phyloP scores from a whole-genome alignment of 2,113 vertebrate genomes.

The Ctenodactylus gundi region DNA sequence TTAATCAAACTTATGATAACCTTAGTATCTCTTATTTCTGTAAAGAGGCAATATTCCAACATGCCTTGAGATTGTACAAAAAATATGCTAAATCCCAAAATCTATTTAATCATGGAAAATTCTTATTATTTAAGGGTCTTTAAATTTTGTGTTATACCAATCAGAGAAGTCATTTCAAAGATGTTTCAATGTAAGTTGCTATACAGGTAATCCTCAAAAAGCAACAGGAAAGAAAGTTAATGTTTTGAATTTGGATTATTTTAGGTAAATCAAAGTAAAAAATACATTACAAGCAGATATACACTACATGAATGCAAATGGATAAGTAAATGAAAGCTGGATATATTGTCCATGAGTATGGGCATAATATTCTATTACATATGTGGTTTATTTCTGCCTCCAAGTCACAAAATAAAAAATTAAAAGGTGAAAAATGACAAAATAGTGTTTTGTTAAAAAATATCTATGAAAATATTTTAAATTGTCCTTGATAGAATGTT shows the following conservation, averaged over 20 bases:
- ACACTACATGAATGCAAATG: background rate
- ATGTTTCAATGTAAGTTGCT: background rate
- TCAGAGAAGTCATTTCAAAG: background rate
- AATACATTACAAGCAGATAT: constrained; percentile 37
- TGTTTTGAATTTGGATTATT: constrained; percentile 13
- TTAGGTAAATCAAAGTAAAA: background rate
- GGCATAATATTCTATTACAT: background rate
- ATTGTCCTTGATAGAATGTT: background rate
- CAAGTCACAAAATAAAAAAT: background rate
- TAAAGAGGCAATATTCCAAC: constrained; percentile 18
- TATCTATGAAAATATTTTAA: background rate
- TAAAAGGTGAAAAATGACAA: too few species aligned
- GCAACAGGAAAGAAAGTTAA: background rate
- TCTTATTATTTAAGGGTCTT: background rate
- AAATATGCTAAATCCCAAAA: constrained; percentile 14
- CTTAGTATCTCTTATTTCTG: background rate
- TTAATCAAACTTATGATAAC: background rate
- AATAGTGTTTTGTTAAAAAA: too few species aligned
- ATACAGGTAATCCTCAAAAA: background rate
- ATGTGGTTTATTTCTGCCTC: background rate
- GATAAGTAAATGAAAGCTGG: background rate
- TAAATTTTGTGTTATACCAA: background rate
- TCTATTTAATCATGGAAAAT: background rate
- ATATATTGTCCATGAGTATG: too few species aligned
- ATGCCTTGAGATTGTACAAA: background rate